These are phyloP conservation scores for Acanthurus leucopareius DNA, from an alignment of 2,797 vertebrate genomes.

Conservation along the genomic window DNA sequence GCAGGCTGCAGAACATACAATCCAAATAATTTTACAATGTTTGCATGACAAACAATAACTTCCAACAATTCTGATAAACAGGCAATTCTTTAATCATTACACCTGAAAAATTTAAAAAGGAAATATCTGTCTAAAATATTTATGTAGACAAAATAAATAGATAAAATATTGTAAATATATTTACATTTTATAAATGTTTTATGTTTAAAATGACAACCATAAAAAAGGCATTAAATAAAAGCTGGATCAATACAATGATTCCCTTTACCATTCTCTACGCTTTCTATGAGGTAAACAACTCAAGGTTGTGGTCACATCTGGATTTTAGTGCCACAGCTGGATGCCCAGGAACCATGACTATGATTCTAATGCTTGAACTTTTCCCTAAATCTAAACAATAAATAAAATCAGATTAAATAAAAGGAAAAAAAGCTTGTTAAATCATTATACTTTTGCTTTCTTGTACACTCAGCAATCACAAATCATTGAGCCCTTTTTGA, in stretches of 20 bases:
- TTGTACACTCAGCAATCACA: not conserved
- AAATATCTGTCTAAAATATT: slow-evolving; percentile 66
- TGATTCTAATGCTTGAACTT: slow-evolving; percentile 3
- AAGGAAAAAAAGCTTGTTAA: not conserved
- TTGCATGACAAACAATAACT: slow-evolving; percentile 2
- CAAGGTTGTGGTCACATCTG: not conserved
- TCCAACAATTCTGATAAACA: not conserved
- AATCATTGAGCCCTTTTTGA: slow-evolving; percentile 12
- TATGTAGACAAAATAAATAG: slow-evolving; percentile 75
- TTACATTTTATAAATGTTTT: slow-evolving; percentile 65
- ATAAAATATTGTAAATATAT: slow-evolving; percentile 77
- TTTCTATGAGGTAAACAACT: slow-evolving; percentile 21
- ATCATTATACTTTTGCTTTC: slow-evolving; percentile 16
- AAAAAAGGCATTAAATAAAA: slow-evolving; percentile 16
- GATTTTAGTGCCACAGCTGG: slow-evolving; percentile 24
- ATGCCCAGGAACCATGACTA: not conserved
- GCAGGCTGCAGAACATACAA: not conserved
- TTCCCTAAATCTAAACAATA: slow-evolving; percentile 21
- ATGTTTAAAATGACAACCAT: slow-evolving; percentile 42
- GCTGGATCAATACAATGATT: slow-evolving; percentile 6
- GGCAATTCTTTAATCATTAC: not conserved
- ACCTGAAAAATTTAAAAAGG: not conserved
- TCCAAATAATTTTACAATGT: not conserved
- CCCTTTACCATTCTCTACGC: not conserved
- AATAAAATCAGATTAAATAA: slow-evolving; percentile 31